Evolutionary conservation across 2,797 vertebrate species (phyloP), one percentile per base, ranked within the genome.

Genomic region (Hypotaenidia okinawae): DNA sequence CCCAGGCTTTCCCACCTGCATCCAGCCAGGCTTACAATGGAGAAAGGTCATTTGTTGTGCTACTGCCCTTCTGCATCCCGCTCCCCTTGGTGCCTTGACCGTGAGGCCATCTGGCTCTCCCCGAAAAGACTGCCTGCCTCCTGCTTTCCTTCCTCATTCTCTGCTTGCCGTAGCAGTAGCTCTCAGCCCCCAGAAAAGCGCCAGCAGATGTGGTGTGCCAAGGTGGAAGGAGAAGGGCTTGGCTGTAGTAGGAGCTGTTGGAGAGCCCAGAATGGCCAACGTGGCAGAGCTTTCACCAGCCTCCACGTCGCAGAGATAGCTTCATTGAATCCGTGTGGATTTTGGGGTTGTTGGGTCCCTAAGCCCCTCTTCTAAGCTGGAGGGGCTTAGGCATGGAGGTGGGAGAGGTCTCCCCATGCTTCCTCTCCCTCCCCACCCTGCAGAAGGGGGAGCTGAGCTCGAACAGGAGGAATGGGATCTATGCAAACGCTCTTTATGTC

Each of bases 191-290:
- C 17, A 30, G 62, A 72, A 59, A 19, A 0, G 1, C 69, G 72
- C 23, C 33, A 39, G n/a, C 0, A 0, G 43, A 28, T 83, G 24
- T 28, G 33, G 5, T 49, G 18, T 80, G 52, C 51, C 39, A 39
- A 2, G 39, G 33, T 32, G 61, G 89, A 70, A 49, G 57, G 70
- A 84, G 73, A 47, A 47, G 51, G 55, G 9, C 83, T 57, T 57
- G 55, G 27, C 32, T 84, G 8, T 72, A 10, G 10, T 1, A 1
- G 47, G n/a, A 90, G 47, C 52, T 79, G 11, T 35, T 72, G 72
- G 13, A 75, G 54, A 41, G 15, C 0, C 0, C 35, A 16, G 51
- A 16, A 37, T 32, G 24, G 33, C 24, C 0, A 1, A 11, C 0
- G 0, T 11, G 32, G 24, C 51, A 47, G 41, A 37, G 16, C 35